A percentile compares a stretch with the other conserved stretches of the same genome.
Conservation (phyloP, 1,140 invertebrate genomes). For the honey bee (Apis mellifera) region DNA sequence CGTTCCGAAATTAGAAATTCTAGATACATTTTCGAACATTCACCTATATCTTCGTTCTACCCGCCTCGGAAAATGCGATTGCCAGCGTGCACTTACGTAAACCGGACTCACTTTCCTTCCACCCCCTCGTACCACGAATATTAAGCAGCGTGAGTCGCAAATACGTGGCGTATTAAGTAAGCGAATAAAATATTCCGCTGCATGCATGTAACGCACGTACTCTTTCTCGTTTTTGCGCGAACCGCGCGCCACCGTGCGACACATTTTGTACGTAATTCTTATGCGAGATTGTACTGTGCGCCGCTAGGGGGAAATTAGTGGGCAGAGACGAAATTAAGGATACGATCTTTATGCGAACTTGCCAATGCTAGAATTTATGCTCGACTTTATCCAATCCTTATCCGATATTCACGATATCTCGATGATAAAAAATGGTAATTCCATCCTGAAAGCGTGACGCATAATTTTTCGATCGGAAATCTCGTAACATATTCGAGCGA, state of each 20-base stretch:
- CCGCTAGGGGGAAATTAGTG: conserved; percentile 34
- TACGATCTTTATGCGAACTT: conserved; percentile 7
- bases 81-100: conserved; percentile 1
- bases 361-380: conserved; percentile 12
- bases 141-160: conserved; percentile 37
- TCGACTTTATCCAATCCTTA: not conserved
- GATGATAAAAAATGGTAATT: no score
- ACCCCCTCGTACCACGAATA: not conserved
- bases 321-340: conserved; percentile 34
- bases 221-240: conserved; percentile 6
- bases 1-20: no score
- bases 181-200: conserved; percentile 33
- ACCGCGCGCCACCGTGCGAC: not conserved
- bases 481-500: conserved; percentile 12
- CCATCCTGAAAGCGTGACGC: no score
- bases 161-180: conserved; percentile 40
- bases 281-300: conserved; percentile 24
- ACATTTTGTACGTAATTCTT: conserved; percentile 33
- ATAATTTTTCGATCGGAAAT: not conserved
- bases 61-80: not conserved
- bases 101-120: not conserved
- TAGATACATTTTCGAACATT: not conserved
- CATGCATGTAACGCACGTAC: conserved; percentile 33
- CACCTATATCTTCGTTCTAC: not conserved
- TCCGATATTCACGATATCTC: no score